Percentiles rank a stretch among this genome's conserved stretches.
Evolutionary conservation across 2,797 vertebrate species (phyloP).

Genomic region (Gobio occitaniae): DNA sequence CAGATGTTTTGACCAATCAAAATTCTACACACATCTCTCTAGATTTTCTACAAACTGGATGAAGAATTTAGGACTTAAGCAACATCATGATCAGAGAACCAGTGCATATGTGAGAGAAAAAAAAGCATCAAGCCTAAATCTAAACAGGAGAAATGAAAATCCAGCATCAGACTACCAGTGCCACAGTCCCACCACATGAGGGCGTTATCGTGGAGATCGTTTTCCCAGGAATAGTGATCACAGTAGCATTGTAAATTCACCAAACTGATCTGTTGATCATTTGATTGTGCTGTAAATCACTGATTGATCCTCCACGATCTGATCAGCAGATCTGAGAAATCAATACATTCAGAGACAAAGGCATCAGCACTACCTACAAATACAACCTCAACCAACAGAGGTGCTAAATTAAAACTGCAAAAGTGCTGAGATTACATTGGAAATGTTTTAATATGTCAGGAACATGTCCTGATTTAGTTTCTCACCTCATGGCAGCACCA

Average conservation of each 20-base stretch:
- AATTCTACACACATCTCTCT: background rate
- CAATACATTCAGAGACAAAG: background rate
- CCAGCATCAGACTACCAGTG: background rate
- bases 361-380: background rate
- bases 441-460: background rate
- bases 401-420: too few relatives aligned
- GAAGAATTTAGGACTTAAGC: background rate
- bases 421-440: background rate
- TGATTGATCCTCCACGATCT: background rate
- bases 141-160: background rate
- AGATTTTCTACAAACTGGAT: background rate
- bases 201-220: background rate
- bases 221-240: background rate
- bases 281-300: conserved; percentile 38
- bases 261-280: background rate
- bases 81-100: background rate
- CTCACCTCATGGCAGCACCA: conserved; percentile 6
- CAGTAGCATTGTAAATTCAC: background rate
- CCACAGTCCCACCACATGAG: background rate
- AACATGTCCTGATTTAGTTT: background rate
- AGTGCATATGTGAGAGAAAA: background rate
- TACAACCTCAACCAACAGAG: background rate
- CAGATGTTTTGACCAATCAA: background rate
- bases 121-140: background rate
- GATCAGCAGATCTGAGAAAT: conserved; percentile 17